Evolutionary conservation across 1,140 invertebrate species (phyloP), one percentile per base, ranked within the genome.

Genomic region (Drosophila azteca): DNA sequence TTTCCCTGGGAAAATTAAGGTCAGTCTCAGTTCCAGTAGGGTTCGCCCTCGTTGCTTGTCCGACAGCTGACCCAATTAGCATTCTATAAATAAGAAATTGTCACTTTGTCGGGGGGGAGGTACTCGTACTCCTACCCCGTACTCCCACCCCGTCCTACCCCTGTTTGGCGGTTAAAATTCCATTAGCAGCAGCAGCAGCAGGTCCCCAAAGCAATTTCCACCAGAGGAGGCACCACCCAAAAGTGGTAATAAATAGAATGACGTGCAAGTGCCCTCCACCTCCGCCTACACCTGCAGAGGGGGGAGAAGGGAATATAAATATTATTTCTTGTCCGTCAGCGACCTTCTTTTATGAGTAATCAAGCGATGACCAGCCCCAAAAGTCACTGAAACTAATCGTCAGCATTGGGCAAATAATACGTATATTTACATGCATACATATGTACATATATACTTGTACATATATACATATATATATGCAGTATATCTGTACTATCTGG

Each of bases 41-140:
- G 31, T 43, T 46, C 13, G 5, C 8, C n/a, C 26, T 8, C 5
- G 17, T n/a, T 35, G 50, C 50, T 29, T 20, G 50, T 15, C 17
- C 6, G 43, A 46, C 31, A 26, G 51, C 17, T 69, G 67, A 69
- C 67, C 67, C 52, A 70, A 70, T 70, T 70, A 69, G 51, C 67
- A 69, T 70, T 70, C 67, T 55, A 70, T 70, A 70, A 70, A 70
- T 70, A 70, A 69, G 50, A 64, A 39, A 70, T 69, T 69, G 65
- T 69, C 64, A 69, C 66, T 35, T 35, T 54, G 51, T 35, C 31
- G 51, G 17, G 45, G 17, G 45, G 20, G 39, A 2, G 64, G 50
- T 26, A 13, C 65, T 39, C 7, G n/a, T 45, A 3, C n/a, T 20
- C 17, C 43, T 24, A 13, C 64, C 24, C 6, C n/a, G 20, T 31